Percentiles rank a stretch among this genome's conserved stretches.
Conservation (phyloP, 2,113 vertebrate genomes). For the Platichthys stellatus region DNA sequence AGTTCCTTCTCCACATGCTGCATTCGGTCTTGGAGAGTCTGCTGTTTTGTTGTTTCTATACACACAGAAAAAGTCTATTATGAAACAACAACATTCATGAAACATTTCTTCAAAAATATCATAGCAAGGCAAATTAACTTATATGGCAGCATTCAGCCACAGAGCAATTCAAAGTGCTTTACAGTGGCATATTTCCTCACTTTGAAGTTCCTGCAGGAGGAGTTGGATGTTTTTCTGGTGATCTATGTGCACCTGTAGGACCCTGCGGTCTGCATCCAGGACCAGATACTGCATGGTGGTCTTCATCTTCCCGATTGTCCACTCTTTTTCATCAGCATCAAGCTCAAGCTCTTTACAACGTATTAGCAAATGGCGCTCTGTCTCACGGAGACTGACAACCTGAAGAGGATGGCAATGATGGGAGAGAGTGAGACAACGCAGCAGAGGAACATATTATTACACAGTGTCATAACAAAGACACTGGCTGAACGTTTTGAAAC, state of each 20-base stretch:
- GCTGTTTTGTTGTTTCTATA: conserved; percentile 64
- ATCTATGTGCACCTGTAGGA: conserved; percentile 87
- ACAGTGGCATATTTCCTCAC: conserved; percentile 65
- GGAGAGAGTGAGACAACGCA: background rate
- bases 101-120: background rate
- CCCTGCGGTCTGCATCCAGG: conserved; percentile 85
- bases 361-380: conserved; percentile 80
- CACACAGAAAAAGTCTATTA: conserved; percentile 31
- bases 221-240: conserved; percentile 88
- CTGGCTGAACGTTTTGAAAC: background rate
- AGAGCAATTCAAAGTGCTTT: background rate
- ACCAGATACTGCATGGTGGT: conserved; percentile 83
- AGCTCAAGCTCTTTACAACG: conserved; percentile 86
- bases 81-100: background rate
- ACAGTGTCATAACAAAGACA: conserved; percentile 4
- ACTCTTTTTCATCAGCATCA: conserved; percentile 81
- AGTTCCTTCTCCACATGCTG: conserved; percentile 91
- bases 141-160: background rate
- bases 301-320: conserved; percentile 79
- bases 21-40: conserved; percentile 82
- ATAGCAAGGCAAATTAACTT: background rate
- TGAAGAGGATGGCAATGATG: conserved; percentile 56
- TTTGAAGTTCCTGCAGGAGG: conserved; percentile 85
- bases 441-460: background rate
- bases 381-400: conserved; percentile 88